Evolutionary conservation across 2,113 vertebrate species (phyloP), one percentile per base, ranked within the genome.

Genomic region (Calyptommatus sinebrachiatus): DNA sequence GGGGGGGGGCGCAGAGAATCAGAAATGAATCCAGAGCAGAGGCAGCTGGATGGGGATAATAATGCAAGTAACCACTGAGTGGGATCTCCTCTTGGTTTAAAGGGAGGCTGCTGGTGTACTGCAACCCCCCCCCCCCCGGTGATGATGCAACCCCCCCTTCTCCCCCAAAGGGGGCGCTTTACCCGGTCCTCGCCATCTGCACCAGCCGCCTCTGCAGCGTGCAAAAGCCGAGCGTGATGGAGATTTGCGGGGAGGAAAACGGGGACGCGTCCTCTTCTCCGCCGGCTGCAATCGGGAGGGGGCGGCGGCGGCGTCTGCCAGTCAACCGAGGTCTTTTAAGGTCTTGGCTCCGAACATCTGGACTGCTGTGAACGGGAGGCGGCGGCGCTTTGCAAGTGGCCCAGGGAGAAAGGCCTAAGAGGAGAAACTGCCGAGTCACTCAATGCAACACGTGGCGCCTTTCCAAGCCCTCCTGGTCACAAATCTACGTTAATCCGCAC

Each of bases 321-420:
- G 53, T n/a, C 24, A 2, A 3, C 70, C 69, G 82, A 53, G 85
- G 72, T 84, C 76, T 74, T 74, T 70, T 76, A 48, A 35, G 84
- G 84, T 72, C 78, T 63, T 0, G 1, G 18, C 16, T 79, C 5
- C 21, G 7, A 76, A 3, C 82, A 66, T 81, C 86, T 31, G 87
- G 83, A 81, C 73, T 71, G 73, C 77, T 2, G 80, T 71, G 45
- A 45, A 78, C 72, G 71, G 84, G 63, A n/a, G 73, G 77, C 53
- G 12, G 80, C 4, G 26, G 24, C 26, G 31, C 9, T 11, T 45
- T 20, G 68, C 24, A n/a, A 41, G 71, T 3, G 26, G 63, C 48
- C 24, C 10, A 63, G 83, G 29, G 28, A 85, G 73, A 41, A 41
- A 41, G 35, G 35, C 3, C 35, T 41, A 41, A 41, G 35, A 41